Evolutionary conservation across 2,113 vertebrate genomes (phyloP).

Genomic region (Hyla sarda): DNA sequence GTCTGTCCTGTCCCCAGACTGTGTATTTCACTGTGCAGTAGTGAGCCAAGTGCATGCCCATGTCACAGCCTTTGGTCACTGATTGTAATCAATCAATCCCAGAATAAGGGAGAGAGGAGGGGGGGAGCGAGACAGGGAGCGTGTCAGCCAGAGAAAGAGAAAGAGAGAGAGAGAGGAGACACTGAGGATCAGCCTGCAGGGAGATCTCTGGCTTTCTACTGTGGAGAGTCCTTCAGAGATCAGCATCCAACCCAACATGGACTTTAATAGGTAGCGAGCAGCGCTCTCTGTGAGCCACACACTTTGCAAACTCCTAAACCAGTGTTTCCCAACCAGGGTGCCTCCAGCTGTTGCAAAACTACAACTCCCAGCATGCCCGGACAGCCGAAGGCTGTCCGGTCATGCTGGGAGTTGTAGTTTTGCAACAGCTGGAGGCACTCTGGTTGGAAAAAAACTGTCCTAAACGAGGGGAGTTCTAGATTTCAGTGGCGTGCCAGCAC

Average conservation of each 20-base stretch:
- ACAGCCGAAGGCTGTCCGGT: no score
- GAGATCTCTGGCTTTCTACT: constrained; percentile 49
- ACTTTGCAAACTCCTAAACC: constrained; percentile 30
- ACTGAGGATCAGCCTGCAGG: constrained; percentile 58
- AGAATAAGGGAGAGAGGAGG: constrained; percentile 64
- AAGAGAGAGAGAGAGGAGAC: constrained; percentile 55
- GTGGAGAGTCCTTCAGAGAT: constrained; percentile 38
- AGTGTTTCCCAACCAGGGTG: no score
- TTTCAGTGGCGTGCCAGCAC: not conserved
- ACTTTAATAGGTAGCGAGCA: constrained; percentile 44
- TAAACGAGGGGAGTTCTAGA: not conserved
- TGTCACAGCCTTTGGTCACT: constrained; percentile 75
- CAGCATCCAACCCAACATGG: constrained; percentile 52
- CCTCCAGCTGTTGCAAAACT: no score
- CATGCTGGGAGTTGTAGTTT: no score
- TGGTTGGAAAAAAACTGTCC: no score
- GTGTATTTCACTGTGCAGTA: constrained; percentile 59
- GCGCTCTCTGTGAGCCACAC: not conserved
- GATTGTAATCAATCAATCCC: constrained; percentile 71
- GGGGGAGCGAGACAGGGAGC: constrained; percentile 61
- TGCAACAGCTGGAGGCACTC: no score
- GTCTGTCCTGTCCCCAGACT: not conserved
- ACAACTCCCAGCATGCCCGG: no score
- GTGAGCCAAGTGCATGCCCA: constrained; percentile 67
- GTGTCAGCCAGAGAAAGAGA: constrained; percentile 44